Base-by-base conservation (phyloP, 2,113 vertebrate species). In the Myrmecophaga tridactyla region DNA sequence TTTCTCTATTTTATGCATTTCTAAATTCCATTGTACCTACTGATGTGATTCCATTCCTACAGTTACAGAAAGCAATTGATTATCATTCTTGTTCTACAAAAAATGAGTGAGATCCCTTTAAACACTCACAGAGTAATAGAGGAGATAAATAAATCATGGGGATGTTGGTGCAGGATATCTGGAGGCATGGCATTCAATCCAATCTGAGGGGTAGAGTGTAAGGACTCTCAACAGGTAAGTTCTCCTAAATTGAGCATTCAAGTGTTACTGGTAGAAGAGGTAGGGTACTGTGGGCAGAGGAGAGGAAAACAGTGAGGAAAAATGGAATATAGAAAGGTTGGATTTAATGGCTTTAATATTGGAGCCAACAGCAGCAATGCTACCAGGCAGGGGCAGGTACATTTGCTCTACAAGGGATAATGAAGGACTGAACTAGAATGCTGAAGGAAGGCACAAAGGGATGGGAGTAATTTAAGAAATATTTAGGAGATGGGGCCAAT, bases 61-160 rank as follows among this genome's bases (percentile, higher is more conserved):
- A 84, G 58, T 77, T 62, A 43, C 10, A 94, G 80, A 87, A 93
- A 60, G 69, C 15, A 63, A 72, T 2, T 65, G 21, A 56, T 58
- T 43, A 43, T 1, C 63, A 3, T 73, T 77, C 27, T 69, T 84
- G 34, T 34, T 88, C 14, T 70, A 60, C 7, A 15, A 15, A 29
- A 87, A 80, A 92, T 63, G 23, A 67, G 41, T 34, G 23, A 75
- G 31, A 86, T 23, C 5, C 9, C 15, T 87, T 14, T 23, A 75
- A 83, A 93, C 69, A 1, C 23, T 62, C 73, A 56, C 8, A 75
- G 39, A 36, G 25, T 70, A 58, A 92, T 31, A 43, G 29, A 90
- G 46, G 73, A 21, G 25, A 82, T 23, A 39, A 76, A 34, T 9
- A 51, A 56, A 1, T 3, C 13, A 13, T 6, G 27, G 53, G 31